Evolutionary conservation across 2,888 invertebrate species (phyloP), one percentile per base, ranked within the genome.

Genomic region (Cremastinae sp.): DNA sequence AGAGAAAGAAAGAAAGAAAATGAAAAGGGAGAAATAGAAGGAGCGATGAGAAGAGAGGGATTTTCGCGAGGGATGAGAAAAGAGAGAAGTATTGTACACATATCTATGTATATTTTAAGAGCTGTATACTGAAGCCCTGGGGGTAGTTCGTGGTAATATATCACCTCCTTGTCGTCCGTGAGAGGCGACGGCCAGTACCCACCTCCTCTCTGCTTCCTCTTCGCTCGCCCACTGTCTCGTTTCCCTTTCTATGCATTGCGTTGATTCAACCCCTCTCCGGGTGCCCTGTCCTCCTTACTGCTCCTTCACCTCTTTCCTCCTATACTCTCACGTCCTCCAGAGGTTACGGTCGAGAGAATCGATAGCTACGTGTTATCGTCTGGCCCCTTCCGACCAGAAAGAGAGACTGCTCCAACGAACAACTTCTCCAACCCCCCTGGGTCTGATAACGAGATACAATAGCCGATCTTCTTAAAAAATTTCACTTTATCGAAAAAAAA

Each of bases 121-220:
- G 58, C 1, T n/a, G 14, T 18, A 53, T 10, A 9, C 22, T 77
- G 76, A 70, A 79, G 76, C 79, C 78, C 69, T 77, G 81, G 79
- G 83, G 84, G 80, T 86, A 81, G 84, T 84, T 84, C 79, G 83
- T 81, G 85, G 86, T 84, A 87, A 89, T 89, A 89, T 86, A 89
- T 89, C 88, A 89, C 86, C 86, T 85, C 86, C 87, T 86, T 85
- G 88, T 89, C 88, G 85, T 86, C 85, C 84, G 82, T 84, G 85
- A 87, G 87, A 86, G 84, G 84, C 85, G 84, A 87, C 87, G 86
- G 83, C 87, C 83, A 82, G 82, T 85, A 82, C 79, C 84, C 84
- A 84, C 82, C 82, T 80, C 72, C 75, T 41, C 53, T 53, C 68
- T 78, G 79, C 79, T 75, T 73, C 61, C 74, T 79, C 75, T 78